These are phyloP conservation scores for Cephus nigrinus DNA, from an alignment of 2,888 invertebrate genomes.

Conservation along the genomic window DNA sequence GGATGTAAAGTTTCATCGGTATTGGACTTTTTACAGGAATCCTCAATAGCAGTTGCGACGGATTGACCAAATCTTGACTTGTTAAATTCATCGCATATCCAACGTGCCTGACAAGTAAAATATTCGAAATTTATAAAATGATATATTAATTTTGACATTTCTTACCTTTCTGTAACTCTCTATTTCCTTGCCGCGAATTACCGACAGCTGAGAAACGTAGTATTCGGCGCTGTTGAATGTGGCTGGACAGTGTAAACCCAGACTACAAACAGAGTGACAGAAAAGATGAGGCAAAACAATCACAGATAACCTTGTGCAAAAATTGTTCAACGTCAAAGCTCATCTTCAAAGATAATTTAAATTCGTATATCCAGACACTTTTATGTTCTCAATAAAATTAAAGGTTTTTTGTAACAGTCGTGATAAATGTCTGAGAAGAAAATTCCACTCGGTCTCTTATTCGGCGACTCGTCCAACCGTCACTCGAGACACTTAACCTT, in stretches of 20 bases:
- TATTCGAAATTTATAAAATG: background rate
- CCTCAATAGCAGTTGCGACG: conserved; percentile 38
- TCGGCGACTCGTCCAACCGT: too few species aligned
- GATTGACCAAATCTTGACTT: conserved; percentile 63
- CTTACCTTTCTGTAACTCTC: conserved; percentile 61
- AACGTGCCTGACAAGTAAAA: conserved; percentile 65
- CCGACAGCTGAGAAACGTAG: conserved; percentile 76
- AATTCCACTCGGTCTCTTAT: background rate
- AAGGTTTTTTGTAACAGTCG: too few species aligned
- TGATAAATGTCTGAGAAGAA: background rate
- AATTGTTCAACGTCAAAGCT: too few species aligned
- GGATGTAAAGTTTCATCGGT: conserved; percentile 28
- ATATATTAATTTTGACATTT: background rate
- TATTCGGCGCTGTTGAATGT: conserved; percentile 90
- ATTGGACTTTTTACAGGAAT: conserved; percentile 26
- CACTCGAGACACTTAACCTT: too few species aligned
- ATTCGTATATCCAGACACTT: too few species aligned
- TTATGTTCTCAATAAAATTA: too few species aligned
- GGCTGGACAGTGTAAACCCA: conserved; percentile 76
- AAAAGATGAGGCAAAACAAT: background rate
- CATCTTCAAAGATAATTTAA: too few species aligned
- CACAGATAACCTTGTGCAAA: too few species aligned
- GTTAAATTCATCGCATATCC: conserved; percentile 71
- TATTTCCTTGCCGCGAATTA: conserved; percentile 68
- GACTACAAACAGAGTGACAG: conserved; percentile 62